phyloP scores from a whole-genome alignment of 2,888 invertebrate species.

The Nymphalis c-album region DNA sequence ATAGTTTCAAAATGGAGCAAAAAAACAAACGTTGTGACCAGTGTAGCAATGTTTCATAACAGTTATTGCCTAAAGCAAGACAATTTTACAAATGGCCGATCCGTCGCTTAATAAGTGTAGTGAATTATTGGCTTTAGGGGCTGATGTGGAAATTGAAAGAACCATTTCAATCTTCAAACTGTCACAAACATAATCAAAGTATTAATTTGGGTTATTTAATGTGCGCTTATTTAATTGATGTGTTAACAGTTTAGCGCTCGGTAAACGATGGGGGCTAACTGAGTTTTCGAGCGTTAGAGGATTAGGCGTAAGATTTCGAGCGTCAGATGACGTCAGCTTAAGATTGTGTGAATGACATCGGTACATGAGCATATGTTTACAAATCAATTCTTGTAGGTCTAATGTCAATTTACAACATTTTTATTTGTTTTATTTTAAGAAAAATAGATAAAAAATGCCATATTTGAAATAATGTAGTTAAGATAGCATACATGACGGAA shows the following conservation, averaged over 20 bases:
- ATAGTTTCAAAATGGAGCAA: background rate
- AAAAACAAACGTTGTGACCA: conserved; percentile 58
- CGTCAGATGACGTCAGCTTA: no score
- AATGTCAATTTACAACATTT: no score
- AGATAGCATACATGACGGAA: no score
- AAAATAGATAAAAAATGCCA: no score
- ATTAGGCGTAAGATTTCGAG: no score
- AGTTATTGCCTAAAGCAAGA: conserved; percentile 62
- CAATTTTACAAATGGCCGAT: conserved; percentile 66
- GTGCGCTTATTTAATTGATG: background rate
- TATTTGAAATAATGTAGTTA: no score
- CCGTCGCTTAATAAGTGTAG: conserved; percentile 60
- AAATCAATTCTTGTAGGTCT: no score
- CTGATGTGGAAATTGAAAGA: conserved; percentile 5
- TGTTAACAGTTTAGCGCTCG: background rate
- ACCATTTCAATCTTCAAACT: background rate
- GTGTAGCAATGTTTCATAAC: conserved; percentile 64
- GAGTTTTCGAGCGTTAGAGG: no score
- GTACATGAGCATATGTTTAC: no score
- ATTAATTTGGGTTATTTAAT: background rate
- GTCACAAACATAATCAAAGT: background rate
- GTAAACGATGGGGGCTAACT: no score
- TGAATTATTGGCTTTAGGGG: conserved; percentile 61
- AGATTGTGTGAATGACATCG: no score
- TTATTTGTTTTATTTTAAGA: background rate